A percentile compares a stretch with the other conserved stretches of the same genome.
phyloP scores from a whole-genome alignment of 2,888 invertebrate species.

The Diarsia dahlii region DNA sequence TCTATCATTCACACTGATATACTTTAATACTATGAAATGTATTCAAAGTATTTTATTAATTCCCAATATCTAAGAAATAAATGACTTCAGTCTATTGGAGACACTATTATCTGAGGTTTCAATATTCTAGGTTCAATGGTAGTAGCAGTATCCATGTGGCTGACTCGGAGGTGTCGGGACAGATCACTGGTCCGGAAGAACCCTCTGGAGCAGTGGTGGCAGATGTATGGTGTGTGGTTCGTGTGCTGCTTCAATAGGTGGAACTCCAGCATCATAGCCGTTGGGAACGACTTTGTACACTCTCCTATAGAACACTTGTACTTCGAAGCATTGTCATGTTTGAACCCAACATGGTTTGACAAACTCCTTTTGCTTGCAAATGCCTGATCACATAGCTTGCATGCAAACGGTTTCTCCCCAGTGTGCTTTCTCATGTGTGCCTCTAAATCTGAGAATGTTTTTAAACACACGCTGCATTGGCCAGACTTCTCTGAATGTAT shows the following conservation, averaged over 20 bases:
- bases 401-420: conserved; percentile 87
- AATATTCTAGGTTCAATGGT: conserved; percentile 40
- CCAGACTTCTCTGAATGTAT: conserved; percentile 91
- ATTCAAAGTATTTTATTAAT: conserved; percentile 21
- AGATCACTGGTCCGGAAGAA: conserved; percentile 86
- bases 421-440: conserved; percentile 91
- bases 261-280: conserved; percentile 85
- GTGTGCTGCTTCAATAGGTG: conserved; percentile 87
- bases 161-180: conserved; percentile 82
- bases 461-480: conserved; percentile 88
- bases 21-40: not conserved
- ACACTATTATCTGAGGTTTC: conserved; percentile 23
- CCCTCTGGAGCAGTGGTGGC: conserved; percentile 84
- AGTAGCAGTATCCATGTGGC: conserved; percentile 78
- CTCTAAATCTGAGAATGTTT: conserved; percentile 89
- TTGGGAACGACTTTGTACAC: conserved; percentile 84
- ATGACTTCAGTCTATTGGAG: conserved; percentile 39
- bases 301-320: conserved; percentile 85
- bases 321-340: conserved; percentile 84
- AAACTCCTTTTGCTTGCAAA: conserved; percentile 82
- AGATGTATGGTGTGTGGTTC: conserved; percentile 85
- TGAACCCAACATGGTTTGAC: conserved; percentile 83
- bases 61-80: conserved; percentile 6
- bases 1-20: not conserved
- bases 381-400: conserved; percentile 80